Base-by-base conservation (phyloP, 2,797 vertebrate genomes). In the Acestrorhynchus altus region DNA sequence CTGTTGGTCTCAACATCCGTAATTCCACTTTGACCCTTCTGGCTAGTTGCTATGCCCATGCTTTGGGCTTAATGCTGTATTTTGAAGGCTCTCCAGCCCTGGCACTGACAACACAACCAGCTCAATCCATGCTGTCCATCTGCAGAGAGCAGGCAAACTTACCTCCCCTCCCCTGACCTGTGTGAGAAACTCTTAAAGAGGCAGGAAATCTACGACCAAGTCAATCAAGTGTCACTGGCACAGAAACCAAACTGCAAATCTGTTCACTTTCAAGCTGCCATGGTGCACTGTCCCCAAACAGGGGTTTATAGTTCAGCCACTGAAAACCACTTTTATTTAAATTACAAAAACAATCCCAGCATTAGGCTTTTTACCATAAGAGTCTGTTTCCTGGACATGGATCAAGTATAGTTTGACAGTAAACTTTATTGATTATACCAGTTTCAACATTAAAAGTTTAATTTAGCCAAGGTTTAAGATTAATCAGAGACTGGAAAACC, bases 101-200 rank as follows among this genome's bases (percentile, higher is more conserved):
- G 78, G 73, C 78, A 60, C 59, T 72, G 73, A 64, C 61, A 35
- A 64, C 20, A 76, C 59, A 66, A 71, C 78, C 73, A 73, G 69
- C 78, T 70, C 72, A 65, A 46, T 28, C 74, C 72, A 47, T 74
- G 56, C 57, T 79, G 72, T 74, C 78, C 65, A 76, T 76, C 73
- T 76, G 78, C 57, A 47, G 51, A 74, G 20, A 0, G 20, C n/a
- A 52, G 28, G 42, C 28, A 64, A 15, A 18, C 46, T 12, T 54
- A 28, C 20, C 35, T 52, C n/a, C 13, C 18, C 20, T 65, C 6
- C 15, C 20, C 72, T 49, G 12, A 10, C 28, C 13, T 1, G 20
- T 8, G 15, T 24, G n/a, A 28, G 20, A 44, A 35, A 35, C 31
- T 63, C 57, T 74, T 63, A 54, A 52, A 42, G 42, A 54, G 5